Base-by-base conservation (phyloP, 2,797 vertebrate genomes). In the Eutrigla gurnardus region DNA sequence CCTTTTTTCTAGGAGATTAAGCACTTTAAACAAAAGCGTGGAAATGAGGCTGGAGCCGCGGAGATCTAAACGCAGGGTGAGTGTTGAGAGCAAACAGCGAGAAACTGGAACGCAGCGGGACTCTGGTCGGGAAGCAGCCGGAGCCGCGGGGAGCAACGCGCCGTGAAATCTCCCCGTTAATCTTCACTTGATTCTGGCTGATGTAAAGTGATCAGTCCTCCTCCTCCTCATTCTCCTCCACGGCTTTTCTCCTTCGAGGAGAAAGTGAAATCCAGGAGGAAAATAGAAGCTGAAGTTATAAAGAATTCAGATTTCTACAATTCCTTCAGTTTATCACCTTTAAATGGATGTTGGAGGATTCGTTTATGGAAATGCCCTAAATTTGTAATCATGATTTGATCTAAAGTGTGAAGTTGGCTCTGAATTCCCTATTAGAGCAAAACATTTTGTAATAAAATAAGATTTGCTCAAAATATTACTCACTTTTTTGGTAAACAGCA, bases 1-100 rank as follows among this genome's bases (percentile, higher is more conserved):
- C 54, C 57, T 73, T 81, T 25, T 25, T 25, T 25, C 25, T 79
- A 97, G 97, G 86, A 94, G 96, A 76, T 82, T 98, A 89, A 95
- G 89, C 87, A 96, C 95, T 42, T 81, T 97, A 83, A 97, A 97
- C 92, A 97, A 95, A 81, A 96, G 94, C 55, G 92, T 93, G 43
- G 92, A 94, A 69, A 94, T 96, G 95, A 97, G 94, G 90, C 89
- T 96, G 89, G 96, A 97, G 89, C 91, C 93, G 60, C 89, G 89
- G 57, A 89, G 60, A 77, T 93, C 91, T 6, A 95, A 95, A 88
- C 94, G 89, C 78, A 73, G 70, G 88, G 96, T 97, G 85, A 92
- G 95, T 88, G 71, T 58, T 13, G 43, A 59, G 33, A 74, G 63
- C 33, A 47, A 84, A 73, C 43, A 10, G 39, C 2, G 14, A 76